Conservation (phyloP, 2,888 invertebrate species). For the Oligia latruncula region DNA sequence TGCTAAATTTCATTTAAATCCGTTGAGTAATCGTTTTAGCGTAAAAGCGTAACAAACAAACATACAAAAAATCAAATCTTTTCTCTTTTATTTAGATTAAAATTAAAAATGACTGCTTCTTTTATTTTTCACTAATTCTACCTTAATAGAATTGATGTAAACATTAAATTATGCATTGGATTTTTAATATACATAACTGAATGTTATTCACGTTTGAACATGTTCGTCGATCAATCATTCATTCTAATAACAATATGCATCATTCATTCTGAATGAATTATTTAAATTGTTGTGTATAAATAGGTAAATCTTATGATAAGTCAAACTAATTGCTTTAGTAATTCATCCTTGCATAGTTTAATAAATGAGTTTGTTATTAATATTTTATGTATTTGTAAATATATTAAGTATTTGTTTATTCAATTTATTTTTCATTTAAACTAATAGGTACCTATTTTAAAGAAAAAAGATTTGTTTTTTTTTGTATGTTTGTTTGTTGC, state of each 20-base stretch:
- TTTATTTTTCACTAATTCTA: not conserved
- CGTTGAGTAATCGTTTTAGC: no score
- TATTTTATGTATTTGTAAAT: not conserved
- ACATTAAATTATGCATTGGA: not conserved
- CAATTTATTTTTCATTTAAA: not conserved
- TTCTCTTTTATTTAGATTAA: no score
- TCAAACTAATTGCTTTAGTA: conserved; percentile 35
- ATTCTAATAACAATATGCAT: conserved; percentile 21
- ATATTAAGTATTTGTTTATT: not conserved
- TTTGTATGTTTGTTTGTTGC: not conserved
- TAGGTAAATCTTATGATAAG: not conserved
- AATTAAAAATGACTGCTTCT: not conserved
- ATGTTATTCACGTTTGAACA: not conserved
- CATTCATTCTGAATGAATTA: conserved; percentile 28
- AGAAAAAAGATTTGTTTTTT: not conserved
- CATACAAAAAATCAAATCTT: no score
- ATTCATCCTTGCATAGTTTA: conserved; percentile 31
- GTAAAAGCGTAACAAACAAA: no score
- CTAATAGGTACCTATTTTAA: not conserved
- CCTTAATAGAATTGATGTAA: not conserved
- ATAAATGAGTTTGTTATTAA: conserved; percentile 14
- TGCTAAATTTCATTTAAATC: no score
- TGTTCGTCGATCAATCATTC: conserved; percentile 24
- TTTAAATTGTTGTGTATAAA: conserved; percentile 9
- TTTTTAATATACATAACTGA: conserved; percentile 5